Conservation (phyloP, 2,113 vertebrate genomes). For the Strix aluco region DNA sequence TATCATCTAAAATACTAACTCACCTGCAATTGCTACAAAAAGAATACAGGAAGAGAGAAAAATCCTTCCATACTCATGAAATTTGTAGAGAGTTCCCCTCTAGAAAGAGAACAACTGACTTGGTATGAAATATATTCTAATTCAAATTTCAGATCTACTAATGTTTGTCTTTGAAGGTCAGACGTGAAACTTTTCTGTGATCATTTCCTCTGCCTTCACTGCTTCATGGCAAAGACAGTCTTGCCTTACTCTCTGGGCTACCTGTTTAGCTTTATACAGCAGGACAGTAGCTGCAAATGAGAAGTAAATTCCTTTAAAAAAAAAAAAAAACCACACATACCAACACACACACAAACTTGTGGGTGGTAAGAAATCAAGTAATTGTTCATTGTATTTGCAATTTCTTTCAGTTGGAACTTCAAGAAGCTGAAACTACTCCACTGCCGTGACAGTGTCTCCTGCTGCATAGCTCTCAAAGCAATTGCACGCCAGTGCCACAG, state of each 20-base stretch:
- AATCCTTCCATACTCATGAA: neutral
- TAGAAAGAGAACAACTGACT: neutral
- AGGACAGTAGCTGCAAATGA: neutral
- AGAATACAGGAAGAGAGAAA: neutral
- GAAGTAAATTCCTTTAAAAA: neutral
- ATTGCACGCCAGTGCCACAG: neutral
- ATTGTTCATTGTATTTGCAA: constrained; percentile 59
- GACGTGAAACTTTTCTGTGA: neutral
- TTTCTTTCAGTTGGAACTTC: constrained; percentile 80
- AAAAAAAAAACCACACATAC: neutral
- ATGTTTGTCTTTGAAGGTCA: neutral
- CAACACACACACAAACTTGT: neutral
- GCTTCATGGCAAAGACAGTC: neutral
- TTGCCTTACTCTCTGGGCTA: neutral
- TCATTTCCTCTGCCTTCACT: neutral
- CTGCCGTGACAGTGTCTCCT: constrained; percentile 67
- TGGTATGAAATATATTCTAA: neutral
- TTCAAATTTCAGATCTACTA: neutral
- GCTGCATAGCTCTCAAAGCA: constrained; percentile 37
- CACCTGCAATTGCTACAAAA: neutral
- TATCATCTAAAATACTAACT: neutral
- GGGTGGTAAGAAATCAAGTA: neutral
- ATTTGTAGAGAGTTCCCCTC: neutral
- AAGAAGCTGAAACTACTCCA: constrained; percentile 77
- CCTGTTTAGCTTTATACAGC: neutral